Evolutionary conservation across 2,888 invertebrate genomes (phyloP).

Genomic region (Pilophorus perplexus): DNA sequence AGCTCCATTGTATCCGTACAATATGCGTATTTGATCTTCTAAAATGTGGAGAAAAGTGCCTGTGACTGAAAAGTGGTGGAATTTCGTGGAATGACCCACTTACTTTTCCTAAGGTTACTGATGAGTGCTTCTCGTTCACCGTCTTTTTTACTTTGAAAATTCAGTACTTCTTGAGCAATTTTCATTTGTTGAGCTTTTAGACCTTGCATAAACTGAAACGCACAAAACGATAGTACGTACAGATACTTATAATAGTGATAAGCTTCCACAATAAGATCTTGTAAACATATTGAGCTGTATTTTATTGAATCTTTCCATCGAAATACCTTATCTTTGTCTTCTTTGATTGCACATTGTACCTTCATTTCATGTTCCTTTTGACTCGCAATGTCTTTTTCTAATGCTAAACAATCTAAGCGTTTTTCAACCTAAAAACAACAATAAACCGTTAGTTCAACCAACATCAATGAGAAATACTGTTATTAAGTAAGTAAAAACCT

Average conservation of each 20-base stretch:
- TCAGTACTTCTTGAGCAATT: constrained; percentile 65
- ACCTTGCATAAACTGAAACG: constrained; percentile 56
- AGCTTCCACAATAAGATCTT: not conserved
- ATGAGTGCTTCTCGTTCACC: constrained; percentile 61
- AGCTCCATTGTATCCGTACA: too few relatives aligned
- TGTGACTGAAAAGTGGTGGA: too few relatives aligned
- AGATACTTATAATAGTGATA: not conserved
- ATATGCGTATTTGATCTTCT: too few relatives aligned
- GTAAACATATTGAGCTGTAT: not conserved
- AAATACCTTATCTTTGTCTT: constrained; percentile 59
- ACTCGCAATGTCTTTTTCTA: constrained; percentile 64
- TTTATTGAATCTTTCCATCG: too few relatives aligned
- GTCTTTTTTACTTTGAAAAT: constrained; percentile 67
- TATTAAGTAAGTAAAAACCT: constrained; percentile 4
- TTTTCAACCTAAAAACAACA: constrained; percentile 55
- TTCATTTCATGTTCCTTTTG: constrained; percentile 64
- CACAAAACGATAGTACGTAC: not conserved
- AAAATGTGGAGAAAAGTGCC: too few relatives aligned
- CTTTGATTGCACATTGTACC: constrained; percentile 62
- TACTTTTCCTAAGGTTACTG: constrained; percentile 60
- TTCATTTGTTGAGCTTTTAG: constrained; percentile 64
- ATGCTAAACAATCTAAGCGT: constrained; percentile 57
- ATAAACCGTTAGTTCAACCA: too few relatives aligned
- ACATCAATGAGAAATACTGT: not conserved
- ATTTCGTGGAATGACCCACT: too few relatives aligned